Conservation (phyloP, 92 coral and sea anemone species). For the Phymanthus crucifer region DNA sequence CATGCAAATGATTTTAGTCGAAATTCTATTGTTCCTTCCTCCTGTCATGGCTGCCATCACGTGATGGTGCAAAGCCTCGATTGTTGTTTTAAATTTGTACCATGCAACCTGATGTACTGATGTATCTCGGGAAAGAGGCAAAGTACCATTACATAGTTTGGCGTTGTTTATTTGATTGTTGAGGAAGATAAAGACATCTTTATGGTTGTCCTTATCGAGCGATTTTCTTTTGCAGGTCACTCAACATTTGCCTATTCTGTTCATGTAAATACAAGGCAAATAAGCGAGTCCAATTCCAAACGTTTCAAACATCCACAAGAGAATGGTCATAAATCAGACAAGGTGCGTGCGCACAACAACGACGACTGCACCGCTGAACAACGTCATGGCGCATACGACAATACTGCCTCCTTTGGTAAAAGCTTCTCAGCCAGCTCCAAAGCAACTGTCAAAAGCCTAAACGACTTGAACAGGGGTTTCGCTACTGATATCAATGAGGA, state of each 20-base stretch:
- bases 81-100: too few species aligned
- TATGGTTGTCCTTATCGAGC: background rate
- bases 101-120: too few species aligned
- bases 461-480: background rate
- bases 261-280: slow-evolving; percentile 3
- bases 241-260: background rate
- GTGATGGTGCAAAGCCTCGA: too few species aligned
- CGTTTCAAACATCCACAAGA: background rate
- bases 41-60: too few species aligned
- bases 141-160: too few species aligned
- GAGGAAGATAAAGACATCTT: background rate
- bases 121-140: too few species aligned
- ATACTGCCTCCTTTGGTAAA: background rate
- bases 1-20: too few species aligned
- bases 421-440: background rate
- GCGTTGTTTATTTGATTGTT: too few species aligned
- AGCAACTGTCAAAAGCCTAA: background rate
- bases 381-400: background rate
- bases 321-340: background rate
- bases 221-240: background rate
- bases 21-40: too few species aligned
- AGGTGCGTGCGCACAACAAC: slow-evolving; percentile 8
- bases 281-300: slow-evolving; percentile 2
- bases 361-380: slow-evolving; percentile 1
- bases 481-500: background rate